Evolutionary conservation across 2,797 vertebrate genomes (phyloP).

Genomic region (Botia kubotai): DNA sequence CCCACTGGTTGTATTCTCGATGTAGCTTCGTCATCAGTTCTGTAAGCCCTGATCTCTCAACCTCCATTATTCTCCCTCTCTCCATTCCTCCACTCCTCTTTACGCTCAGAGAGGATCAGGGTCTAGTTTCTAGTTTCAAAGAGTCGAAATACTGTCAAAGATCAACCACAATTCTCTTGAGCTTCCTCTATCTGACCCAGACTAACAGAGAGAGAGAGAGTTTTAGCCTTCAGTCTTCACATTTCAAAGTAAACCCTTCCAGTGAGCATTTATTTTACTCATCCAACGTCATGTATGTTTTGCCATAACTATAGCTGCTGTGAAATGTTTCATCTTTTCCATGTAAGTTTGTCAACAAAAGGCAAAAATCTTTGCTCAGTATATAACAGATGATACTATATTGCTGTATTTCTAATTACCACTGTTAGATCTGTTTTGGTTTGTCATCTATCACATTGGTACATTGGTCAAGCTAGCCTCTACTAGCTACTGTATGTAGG

Average conservation of each 20-base stretch:
- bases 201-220: constrained; percentile 21
- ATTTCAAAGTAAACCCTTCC: constrained; percentile 30
- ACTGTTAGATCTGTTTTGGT: too few relatives aligned
- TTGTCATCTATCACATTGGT: too few relatives aligned
- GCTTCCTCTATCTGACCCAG: constrained; percentile 26
- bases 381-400: too few relatives aligned
- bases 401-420: too few relatives aligned
- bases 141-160: constrained; percentile 32
- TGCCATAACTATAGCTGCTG: constrained; percentile 1
- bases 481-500: too few relatives aligned
- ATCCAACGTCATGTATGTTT: constrained; percentile 16
- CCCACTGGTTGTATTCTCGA: constrained; percentile 9
- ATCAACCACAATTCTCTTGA: constrained; percentile 36
- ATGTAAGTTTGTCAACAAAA: not conserved
- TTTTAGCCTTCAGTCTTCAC: constrained; percentile 16
- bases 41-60: constrained; percentile 15
- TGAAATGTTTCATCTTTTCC: constrained; percentile 17
- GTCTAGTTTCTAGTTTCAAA: constrained; percentile 38
- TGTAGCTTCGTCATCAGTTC: constrained; percentile 1
- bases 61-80: constrained; percentile 16
- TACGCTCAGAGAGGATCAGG: not conserved
- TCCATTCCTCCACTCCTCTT: not conserved
- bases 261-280: constrained; percentile 28
- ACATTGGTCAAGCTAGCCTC: too few relatives aligned
- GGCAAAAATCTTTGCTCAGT: too few relatives aligned